These are phyloP conservation scores for Galerucella pusilla DNA, from an alignment of 2,888 invertebrate genomes.

Conservation along the genomic window DNA sequence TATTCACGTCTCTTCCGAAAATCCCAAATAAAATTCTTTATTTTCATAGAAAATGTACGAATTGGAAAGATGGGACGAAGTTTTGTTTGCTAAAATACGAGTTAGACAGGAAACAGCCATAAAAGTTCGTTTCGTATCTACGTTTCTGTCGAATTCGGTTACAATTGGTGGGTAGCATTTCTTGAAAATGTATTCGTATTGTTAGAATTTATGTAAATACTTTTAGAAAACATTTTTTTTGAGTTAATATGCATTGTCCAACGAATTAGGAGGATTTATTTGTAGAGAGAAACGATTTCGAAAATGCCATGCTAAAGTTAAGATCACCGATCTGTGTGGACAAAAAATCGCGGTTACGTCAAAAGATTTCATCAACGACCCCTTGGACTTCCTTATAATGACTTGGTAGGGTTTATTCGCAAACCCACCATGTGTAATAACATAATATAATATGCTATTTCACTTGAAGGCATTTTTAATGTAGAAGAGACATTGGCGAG, in stretches of 20 bases:
- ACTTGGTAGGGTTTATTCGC: too few relatives aligned
- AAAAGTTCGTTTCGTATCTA: conserved; percentile 1
- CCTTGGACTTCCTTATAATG: too few relatives aligned
- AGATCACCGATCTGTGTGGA: too few relatives aligned
- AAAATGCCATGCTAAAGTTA: too few relatives aligned
- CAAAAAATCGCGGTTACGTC: too few relatives aligned
- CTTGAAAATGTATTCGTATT: neutral
- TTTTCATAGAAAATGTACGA: neutral
- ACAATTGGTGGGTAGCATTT: neutral
- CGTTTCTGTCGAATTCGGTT: neutral
- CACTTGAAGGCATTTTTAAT: too few relatives aligned
- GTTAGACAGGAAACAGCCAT: conserved; percentile 7
- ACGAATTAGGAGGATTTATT: neutral
- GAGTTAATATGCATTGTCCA: neutral
- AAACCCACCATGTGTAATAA: too few relatives aligned
- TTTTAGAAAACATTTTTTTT: neutral
- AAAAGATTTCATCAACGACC: too few relatives aligned
- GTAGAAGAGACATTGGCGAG: too few relatives aligned
- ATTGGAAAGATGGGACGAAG: neutral
- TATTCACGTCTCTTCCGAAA: neutral
- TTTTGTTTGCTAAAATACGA: conserved; percentile 10
- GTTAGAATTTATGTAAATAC: neutral
- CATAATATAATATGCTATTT: too few relatives aligned
- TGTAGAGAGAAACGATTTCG: too few relatives aligned
- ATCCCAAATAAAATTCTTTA: neutral